phyloP scores from a whole-genome alignment of 2,888 invertebrate genomes.

The Cataglyphis altisquamis region DNA sequence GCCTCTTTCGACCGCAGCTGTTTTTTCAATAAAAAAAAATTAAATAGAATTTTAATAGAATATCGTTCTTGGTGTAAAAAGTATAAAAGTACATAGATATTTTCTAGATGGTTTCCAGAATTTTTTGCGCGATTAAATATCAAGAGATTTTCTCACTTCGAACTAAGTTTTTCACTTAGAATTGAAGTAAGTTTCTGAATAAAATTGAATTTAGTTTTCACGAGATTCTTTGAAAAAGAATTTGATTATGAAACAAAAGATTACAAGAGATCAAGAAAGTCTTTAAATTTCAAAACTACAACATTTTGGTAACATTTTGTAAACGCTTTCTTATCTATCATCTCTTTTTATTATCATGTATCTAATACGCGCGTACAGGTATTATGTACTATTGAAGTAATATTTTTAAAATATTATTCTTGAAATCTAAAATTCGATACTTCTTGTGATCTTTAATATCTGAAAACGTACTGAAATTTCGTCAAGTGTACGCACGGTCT shows the following conservation, averaged over 20 bases:
- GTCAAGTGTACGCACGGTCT: slow-evolving; percentile 56
- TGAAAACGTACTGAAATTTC: slow-evolving; percentile 28
- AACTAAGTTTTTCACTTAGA: neutral
- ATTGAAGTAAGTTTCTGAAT: too few species aligned
- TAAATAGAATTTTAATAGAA: neutral
- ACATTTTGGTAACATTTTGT: neutral
- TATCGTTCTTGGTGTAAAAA: neutral
- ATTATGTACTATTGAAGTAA: neutral
- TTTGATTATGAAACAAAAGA: neutral
- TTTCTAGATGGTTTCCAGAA: neutral
- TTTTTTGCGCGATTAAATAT: neutral
- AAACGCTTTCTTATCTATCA: neutral
- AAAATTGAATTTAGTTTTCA: neutral
- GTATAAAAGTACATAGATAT: neutral
- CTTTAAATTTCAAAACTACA: neutral
- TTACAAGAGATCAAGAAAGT: neutral
- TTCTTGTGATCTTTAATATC: neutral
- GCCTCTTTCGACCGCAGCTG: neutral
- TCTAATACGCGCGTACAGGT: neutral
- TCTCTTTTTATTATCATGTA: neutral
- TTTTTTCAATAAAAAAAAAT: neutral
- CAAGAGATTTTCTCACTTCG: neutral
- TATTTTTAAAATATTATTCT: neutral
- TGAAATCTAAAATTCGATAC: neutral
- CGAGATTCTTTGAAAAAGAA: neutral